A percentile compares a stretch with the other conserved stretches of the same genome.
phyloP scores from a whole-genome alignment of 1,140 invertebrate genomes.

The Drosophila saltans region DNA sequence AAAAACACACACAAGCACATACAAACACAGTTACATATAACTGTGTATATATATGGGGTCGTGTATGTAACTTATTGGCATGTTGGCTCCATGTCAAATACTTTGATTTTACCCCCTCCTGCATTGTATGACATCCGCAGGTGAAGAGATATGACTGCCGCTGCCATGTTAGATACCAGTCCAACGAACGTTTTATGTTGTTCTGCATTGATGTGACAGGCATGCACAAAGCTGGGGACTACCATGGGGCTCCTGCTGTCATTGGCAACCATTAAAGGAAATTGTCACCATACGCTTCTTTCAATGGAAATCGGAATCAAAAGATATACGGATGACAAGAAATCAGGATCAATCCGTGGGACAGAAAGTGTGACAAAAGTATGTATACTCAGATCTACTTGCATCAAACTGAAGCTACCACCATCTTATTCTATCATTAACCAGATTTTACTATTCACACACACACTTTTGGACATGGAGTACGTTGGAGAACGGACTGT shows the following conservation, averaged over 20 bases:
- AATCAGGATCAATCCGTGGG: slow-evolving; percentile 12
- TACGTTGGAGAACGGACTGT: neutral
- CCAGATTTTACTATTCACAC: neutral
- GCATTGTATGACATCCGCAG: neutral
- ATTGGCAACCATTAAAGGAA: slow-evolving; percentile 10
- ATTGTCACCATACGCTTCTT: slow-evolving; percentile 7
- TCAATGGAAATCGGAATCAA: slow-evolving; percentile 39
- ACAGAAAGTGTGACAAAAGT: neutral
- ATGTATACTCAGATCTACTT: neutral
- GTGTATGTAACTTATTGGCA: slow-evolving; percentile 44
- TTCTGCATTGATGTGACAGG: slow-evolving; percentile 47
- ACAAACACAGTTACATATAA: slow-evolving; percentile 1
- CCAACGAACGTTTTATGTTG: slow-evolving; percentile 23
- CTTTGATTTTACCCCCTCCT: slow-evolving; percentile 57
- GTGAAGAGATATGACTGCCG: slow-evolving; percentile 15
- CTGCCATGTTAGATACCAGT: slow-evolving; percentile 24
- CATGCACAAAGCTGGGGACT: slow-evolving; percentile 14
- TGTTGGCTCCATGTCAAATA: slow-evolving; percentile 66
- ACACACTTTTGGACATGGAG: neutral
- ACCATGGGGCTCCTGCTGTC: neutral
- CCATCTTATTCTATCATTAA: slow-evolving; percentile 23
- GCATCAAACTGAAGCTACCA: slow-evolving; percentile 41
- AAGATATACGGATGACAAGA: slow-evolving; percentile 19
- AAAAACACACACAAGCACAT: slow-evolving; percentile 15
- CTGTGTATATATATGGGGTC: slow-evolving; percentile 9